Evolutionary conservation across 2,888 invertebrate species (phyloP).

Genomic region (Pandemis cinnamomeana): DNA sequence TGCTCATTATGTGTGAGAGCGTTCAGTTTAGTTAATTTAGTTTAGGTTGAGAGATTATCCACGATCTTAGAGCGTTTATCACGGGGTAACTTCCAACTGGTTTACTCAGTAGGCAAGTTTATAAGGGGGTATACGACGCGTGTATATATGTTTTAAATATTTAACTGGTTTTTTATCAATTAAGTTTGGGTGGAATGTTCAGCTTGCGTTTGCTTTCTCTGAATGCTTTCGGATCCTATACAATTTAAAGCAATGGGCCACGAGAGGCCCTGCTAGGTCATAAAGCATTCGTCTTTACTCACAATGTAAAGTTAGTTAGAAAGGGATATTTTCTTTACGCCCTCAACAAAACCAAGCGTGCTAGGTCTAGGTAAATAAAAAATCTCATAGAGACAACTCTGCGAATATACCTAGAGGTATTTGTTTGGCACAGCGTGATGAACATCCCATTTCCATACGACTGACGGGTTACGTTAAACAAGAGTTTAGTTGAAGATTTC

Average conservation of each 20-base stretch:
- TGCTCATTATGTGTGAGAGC: not conserved
- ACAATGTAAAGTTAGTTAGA: not conserved
- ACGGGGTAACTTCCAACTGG: not conserved
- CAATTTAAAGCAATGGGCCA: not conserved
- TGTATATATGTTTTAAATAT: not conserved
- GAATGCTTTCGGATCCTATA: not conserved
- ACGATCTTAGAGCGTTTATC: slow-evolving; percentile 1
- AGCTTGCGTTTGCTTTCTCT: not conserved
- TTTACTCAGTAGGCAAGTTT: not conserved
- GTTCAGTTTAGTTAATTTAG: slow-evolving; percentile 13
- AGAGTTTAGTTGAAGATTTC: not conserved
- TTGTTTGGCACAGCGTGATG: not conserved
- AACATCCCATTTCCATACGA: not conserved
- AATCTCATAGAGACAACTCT: not conserved
- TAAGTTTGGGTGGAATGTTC: not conserved
- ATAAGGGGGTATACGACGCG: not conserved
- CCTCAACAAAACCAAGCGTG: not conserved
- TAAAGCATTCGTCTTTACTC: not conserved
- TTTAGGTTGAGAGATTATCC: slow-evolving; percentile 1
- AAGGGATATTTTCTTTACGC: not conserved
- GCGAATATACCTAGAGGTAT: not conserved
- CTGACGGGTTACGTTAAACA: not conserved
- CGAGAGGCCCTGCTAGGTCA: not conserved
- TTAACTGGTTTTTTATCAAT: not conserved
- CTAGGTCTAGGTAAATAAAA: not conserved